Evolutionary conservation across 2,888 invertebrate genomes (phyloP).

Genomic region (Drosophila paramelanica): DNA sequence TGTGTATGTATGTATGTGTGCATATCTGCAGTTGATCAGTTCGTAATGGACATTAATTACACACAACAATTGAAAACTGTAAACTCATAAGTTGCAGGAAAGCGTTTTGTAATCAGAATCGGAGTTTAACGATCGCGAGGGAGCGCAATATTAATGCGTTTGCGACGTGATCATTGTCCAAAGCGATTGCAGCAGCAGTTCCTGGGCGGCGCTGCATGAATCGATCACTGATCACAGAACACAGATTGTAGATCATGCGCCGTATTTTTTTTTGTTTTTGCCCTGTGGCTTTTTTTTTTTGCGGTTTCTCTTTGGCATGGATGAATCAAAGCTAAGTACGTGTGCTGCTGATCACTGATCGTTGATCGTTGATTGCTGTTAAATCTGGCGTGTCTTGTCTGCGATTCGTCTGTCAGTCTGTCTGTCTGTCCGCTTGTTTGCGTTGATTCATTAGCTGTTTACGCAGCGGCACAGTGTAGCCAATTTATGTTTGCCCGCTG

Average conservation of each 20-base stretch:
- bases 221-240: conserved; percentile 20
- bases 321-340: conserved; percentile 50
- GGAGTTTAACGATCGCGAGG: conserved; percentile 43
- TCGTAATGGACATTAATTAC: conserved; percentile 26
- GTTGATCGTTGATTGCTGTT: conserved; percentile 38
- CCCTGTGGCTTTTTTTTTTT: conserved; percentile 1
- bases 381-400: conserved; percentile 59
- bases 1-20: conserved; percentile 3
- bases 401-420: conserved; percentile 22
- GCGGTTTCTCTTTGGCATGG: conserved; percentile 43
- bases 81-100: conserved; percentile 56
- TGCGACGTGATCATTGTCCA: conserved; percentile 61
- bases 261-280: too few relatives aligned
- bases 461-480: conserved; percentile 39
- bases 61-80: conserved; percentile 11
- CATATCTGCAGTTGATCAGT: conserved; percentile 22
- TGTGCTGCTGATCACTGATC: conserved; percentile 27
- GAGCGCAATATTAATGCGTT: conserved; percentile 55
- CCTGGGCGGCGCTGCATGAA: conserved; percentile 63
- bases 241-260: conserved; percentile 21
- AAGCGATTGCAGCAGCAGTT: conserved; percentile 67
- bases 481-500: background rate
- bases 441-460: conserved; percentile 66
- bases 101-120: conserved; percentile 28
- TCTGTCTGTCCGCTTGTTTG: conserved; percentile 43